Evolutionary conservation across 2,888 invertebrate species (phyloP).

Genomic region (Empis stercorea): DNA sequence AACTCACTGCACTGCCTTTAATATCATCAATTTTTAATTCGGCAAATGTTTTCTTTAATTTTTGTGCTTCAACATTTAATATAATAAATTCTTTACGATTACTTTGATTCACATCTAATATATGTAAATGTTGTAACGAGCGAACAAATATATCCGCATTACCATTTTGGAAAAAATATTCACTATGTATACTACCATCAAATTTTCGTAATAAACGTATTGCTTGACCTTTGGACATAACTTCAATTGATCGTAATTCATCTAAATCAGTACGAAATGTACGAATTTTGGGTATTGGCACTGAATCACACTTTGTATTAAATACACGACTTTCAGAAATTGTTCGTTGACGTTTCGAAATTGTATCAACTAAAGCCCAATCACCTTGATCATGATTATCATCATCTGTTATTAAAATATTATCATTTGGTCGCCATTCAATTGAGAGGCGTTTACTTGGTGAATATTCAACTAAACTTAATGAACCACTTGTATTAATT

Average conservation of each 20-base stretch:
- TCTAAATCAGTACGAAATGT: conserved; percentile 45
- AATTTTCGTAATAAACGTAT: conserved; percentile 51
- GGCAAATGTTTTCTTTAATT: conserved; percentile 72
- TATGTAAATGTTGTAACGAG: conserved; percentile 27
- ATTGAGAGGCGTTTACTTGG: conserved; percentile 45
- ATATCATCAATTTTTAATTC: conserved; percentile 58
- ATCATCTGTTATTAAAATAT: conserved; percentile 54
- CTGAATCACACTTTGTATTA: conserved; percentile 25
- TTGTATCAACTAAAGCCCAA: conserved; percentile 73
- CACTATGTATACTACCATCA: conserved; percentile 43
- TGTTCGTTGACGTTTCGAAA: conserved; percentile 31
- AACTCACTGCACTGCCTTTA: conserved; percentile 23
- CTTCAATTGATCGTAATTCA: conserved; percentile 52
- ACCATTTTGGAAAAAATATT: conserved; percentile 78
- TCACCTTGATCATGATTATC: conserved; percentile 65
- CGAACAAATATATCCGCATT: conserved; percentile 55
- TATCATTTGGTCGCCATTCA: conserved; percentile 73
- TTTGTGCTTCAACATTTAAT: conserved; percentile 53
- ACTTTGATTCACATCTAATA: conserved; percentile 37
- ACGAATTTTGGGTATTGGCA: conserved; percentile 29
- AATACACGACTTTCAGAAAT: conserved; percentile 32
- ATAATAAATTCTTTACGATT: conserved; percentile 62
- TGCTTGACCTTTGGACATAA: conserved; percentile 42
- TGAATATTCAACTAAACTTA: conserved; percentile 27
- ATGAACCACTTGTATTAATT: conserved; percentile 41